Evolutionary conservation across 92 coral and sea anemone genomes (phyloP).

Genomic region (Bergia puertoricense): DNA sequence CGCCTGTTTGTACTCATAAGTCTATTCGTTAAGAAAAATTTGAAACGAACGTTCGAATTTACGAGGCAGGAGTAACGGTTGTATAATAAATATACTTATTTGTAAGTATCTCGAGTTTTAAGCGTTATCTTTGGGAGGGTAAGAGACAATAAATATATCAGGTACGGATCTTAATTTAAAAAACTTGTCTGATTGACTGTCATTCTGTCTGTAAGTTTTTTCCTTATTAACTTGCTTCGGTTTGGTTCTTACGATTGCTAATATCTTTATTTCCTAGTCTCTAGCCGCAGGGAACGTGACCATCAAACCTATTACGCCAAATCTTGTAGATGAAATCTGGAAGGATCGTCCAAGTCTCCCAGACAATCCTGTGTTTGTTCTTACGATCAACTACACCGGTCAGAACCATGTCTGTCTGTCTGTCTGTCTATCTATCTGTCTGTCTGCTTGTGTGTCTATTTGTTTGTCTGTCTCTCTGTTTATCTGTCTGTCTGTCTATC

Average conservation of each 20-base stretch:
- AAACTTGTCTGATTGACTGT: too few species aligned
- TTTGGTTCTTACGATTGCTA: neutral
- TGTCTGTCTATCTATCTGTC: neutral
- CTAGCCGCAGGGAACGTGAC: conserved; percentile 25
- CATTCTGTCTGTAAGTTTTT: neutral
- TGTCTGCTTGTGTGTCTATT: neutral
- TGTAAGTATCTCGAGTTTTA: too few species aligned
- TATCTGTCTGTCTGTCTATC: too few species aligned
- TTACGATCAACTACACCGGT: conserved; percentile 36
- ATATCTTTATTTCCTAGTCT: neutral
- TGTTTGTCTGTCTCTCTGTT: too few species aligned
- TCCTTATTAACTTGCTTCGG: neutral
- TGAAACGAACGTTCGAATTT: too few species aligned
- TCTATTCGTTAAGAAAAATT: too few species aligned
- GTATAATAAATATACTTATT: too few species aligned
- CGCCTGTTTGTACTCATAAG: too few species aligned
- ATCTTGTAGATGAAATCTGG: conserved; percentile 45
- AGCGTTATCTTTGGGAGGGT: too few species aligned
- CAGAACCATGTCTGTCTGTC: neutral
- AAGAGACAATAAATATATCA: too few species aligned
- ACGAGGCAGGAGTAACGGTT: too few species aligned
- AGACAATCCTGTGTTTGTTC: conserved; percentile 33
- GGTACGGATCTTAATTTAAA: too few species aligned
- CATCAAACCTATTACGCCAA: neutral
- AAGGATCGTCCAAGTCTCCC: conserved; percentile 34